phyloP scores from a whole-genome alignment of 2,113 vertebrate species.

The Rhegmatorhina hoffmannsi region DNA sequence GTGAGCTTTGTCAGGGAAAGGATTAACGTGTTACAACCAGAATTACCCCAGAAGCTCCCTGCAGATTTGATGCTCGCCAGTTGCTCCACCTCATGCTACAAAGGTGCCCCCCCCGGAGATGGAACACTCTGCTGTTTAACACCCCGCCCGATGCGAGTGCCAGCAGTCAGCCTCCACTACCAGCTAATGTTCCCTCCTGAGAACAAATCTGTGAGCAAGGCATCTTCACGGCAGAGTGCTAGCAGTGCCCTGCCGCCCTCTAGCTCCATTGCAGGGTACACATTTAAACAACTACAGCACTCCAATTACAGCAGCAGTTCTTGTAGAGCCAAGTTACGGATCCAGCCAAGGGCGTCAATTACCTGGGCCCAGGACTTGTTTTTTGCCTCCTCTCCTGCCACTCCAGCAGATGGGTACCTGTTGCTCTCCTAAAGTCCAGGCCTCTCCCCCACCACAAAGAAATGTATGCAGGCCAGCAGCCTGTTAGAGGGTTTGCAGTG shows the following conservation, averaged over 20 bases:
- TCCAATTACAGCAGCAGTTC: not conserved
- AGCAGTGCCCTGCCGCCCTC: slow-evolving; percentile 5
- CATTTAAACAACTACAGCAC: not conserved
- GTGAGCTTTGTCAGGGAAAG: not conserved
- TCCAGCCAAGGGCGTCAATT: not conserved
- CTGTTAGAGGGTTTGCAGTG: not conserved
- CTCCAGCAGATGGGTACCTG: not conserved
- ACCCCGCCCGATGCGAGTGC: rapidly evolving
- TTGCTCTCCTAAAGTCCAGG: not conserved
- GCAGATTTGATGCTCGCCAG: not conserved
- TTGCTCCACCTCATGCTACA: not conserved
- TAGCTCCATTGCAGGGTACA: slow-evolving; percentile 12
- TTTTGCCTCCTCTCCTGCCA: not conserved
- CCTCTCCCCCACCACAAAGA: not conserved
- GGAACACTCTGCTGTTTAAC: not conserved
- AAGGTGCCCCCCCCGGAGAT: not conserved
- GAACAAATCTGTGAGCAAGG: not conserved
- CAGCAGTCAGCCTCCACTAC: not conserved
- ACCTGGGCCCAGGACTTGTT: not conserved
- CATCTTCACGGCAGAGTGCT: not conserved
- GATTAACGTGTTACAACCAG: not conserved
- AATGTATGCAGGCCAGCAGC: rapidly evolving
- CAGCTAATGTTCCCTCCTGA: not conserved
- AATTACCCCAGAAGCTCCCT: not conserved
- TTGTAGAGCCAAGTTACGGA: not conserved